Conservation (phyloP, 2,113 vertebrate species). For the Chloroceryle aenea region DNA sequence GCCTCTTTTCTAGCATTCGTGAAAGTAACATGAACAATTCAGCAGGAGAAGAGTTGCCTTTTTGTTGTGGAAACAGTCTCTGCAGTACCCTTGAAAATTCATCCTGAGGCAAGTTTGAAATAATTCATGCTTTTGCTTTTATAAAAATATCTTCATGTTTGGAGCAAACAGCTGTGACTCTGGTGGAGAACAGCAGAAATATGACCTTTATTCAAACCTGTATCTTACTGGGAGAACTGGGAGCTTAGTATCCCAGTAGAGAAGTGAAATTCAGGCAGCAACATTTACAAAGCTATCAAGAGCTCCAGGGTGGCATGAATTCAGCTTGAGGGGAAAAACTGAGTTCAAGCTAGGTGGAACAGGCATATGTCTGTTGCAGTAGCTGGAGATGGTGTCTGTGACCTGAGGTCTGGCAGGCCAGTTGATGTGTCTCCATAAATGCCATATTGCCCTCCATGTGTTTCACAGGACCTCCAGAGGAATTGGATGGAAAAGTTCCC, state of each 20-base stretch:
- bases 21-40: not conserved
- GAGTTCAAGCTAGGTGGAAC: not conserved
- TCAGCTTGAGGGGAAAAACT: not conserved
- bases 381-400: not conserved
- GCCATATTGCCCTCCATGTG: not conserved
- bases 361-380: not conserved
- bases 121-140: constrained; percentile 54
- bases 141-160: constrained; percentile 40
- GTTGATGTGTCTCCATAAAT: not conserved
- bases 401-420: not conserved
- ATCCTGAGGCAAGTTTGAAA: constrained; percentile 55
- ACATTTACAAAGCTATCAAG: not conserved
- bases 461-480: not conserved
- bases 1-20: not conserved
- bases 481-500: not conserved
- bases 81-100: constrained; percentile 26
- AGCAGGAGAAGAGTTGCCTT: not conserved
- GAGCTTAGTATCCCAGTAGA: not conserved
- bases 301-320: not conserved
- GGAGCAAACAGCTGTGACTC: constrained; percentile 27
- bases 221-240: not conserved
- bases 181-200: not conserved
- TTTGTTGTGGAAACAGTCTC: constrained; percentile 53
- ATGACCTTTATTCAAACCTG: not conserved
- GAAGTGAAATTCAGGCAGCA: not conserved